Conservation (phyloP, 2,113 vertebrate species). For the Sarotherodon lohbergeri region DNA sequence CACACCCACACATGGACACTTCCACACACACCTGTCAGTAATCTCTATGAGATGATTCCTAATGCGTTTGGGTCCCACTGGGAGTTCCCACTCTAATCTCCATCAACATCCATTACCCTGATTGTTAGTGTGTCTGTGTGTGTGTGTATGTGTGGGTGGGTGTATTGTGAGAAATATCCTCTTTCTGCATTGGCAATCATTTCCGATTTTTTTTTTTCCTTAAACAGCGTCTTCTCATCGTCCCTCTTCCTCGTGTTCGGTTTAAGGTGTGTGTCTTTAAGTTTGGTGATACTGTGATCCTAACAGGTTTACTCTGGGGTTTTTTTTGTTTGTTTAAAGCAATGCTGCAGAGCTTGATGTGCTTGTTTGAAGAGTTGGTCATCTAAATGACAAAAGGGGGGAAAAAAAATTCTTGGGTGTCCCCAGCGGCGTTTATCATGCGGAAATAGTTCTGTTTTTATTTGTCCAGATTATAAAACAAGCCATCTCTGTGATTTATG, state of each 20-base stretch:
- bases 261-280: conserved; percentile 3
- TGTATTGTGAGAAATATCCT: not conserved
- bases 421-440: not conserved
- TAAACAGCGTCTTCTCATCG: not conserved
- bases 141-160: conserved; percentile 2
- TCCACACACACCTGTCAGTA: conserved; percentile 62
- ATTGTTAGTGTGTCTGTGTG: conserved; percentile 55
- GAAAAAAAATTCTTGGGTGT: not conserved
- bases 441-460: not conserved
- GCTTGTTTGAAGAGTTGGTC: not conserved
- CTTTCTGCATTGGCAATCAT: not conserved
- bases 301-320: not conserved
- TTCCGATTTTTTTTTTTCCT: not conserved
- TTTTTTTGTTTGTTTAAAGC: not conserved
- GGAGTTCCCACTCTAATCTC: conserved; percentile 71
- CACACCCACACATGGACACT: conserved; percentile 10
- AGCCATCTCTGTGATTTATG: not conserved
- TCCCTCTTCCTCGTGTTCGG: not conserved
- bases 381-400: not conserved
- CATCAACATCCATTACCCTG: conserved; percentile 72
- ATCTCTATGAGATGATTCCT: conserved; percentile 71
- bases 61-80: conserved; percentile 63
- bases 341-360: not conserved
- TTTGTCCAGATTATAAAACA: not conserved
- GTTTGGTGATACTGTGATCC: not conserved